Evolutionary conservation across 2,888 invertebrate species (phyloP).

Genomic region (Amblyjoppa proteus): DNA sequence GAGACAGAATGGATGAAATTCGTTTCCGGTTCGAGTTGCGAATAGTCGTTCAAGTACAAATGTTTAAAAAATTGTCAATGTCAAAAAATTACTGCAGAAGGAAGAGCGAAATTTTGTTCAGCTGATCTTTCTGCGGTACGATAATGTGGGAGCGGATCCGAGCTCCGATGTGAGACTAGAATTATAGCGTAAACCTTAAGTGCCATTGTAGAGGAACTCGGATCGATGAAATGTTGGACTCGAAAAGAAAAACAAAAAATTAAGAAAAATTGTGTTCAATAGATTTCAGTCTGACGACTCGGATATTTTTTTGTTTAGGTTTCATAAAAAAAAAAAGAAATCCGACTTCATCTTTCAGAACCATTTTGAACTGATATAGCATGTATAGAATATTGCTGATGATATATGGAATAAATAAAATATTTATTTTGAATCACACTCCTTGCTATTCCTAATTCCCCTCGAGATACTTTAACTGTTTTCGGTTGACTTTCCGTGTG

Average conservation of each 20-base stretch:
- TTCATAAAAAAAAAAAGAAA: neutral
- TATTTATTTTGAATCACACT: constrained; percentile 38
- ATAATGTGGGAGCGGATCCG: constrained; percentile 9
- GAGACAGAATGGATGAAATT: constrained; percentile 28
- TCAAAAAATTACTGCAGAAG: constrained; percentile 36
- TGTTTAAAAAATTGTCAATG: constrained; percentile 33
- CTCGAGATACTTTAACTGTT: neutral
- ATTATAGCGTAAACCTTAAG: constrained; percentile 35
- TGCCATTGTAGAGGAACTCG: constrained; percentile 49
- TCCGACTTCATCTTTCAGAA: too few relatives aligned
- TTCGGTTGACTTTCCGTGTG: constrained; percentile 10
- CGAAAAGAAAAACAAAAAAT: constrained; percentile 13
- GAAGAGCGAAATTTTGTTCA: constrained; percentile 12
- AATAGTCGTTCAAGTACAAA: constrained; percentile 50
- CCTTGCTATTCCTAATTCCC: neutral
- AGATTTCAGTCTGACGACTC: constrained; percentile 8
- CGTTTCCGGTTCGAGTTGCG: constrained; percentile 21
- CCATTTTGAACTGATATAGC: neutral
- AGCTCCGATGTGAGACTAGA: constrained; percentile 30
- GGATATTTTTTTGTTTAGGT: constrained; percentile 12
- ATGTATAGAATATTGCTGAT: constrained; percentile 28
- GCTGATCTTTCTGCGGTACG: neutral
- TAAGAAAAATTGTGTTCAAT: constrained; percentile 33
- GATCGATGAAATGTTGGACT: constrained; percentile 3
- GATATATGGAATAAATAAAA: constrained; percentile 30